Evolutionary conservation across 1,140 invertebrate genomes (phyloP), one percentile per base, ranked within the genome.

Genomic region (Eueides isabella): DNA sequence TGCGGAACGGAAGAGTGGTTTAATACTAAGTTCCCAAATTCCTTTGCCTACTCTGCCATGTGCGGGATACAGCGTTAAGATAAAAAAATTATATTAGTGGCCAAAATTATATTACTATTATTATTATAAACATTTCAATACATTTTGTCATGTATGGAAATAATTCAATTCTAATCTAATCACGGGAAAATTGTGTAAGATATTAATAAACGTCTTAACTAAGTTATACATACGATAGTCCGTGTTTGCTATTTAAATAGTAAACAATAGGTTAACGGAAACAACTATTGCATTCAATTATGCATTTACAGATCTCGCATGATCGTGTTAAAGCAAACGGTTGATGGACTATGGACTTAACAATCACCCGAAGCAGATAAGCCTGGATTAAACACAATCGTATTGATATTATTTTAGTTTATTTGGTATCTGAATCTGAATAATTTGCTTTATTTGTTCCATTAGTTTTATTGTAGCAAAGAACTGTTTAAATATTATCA

Each of bases 281-380:
- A 19, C 41, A 23, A 9, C 48, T 23, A 44, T 44, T n/a, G 48
- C 9, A 55, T 55, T 26, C 7, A 55, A 5, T 55, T 55, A 23
- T 55, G 26, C 23, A 26, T 55, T 55, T 26, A 55, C 48, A 55
- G 26, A 55, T 55, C 48, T 55, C 19, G 9, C 9, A 12, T 55
- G 48, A 55, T 55, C 48, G 48, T 26, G 48, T 55, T 23, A 55
- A 55, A 55, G 48, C 48, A 55, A 9, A 23, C 2, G 48, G 19
- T 11, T 26, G 23, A 26, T 9, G 11, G 48, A 55, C 48, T 55
- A 55, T 55, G 23, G 23, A 55, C 48, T 55, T 26, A 55, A 23
- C 44, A 23, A 12, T 55, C 48, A 55, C 48, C 48, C 48, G 19
- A 23, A 55, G 48, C 48, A 55, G n/a, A 55, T 55, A 55, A 55